These are phyloP conservation scores for Crypturellus undulatus DNA, from an alignment of 2,113 vertebrate genomes.

Conservation along the genomic window DNA sequence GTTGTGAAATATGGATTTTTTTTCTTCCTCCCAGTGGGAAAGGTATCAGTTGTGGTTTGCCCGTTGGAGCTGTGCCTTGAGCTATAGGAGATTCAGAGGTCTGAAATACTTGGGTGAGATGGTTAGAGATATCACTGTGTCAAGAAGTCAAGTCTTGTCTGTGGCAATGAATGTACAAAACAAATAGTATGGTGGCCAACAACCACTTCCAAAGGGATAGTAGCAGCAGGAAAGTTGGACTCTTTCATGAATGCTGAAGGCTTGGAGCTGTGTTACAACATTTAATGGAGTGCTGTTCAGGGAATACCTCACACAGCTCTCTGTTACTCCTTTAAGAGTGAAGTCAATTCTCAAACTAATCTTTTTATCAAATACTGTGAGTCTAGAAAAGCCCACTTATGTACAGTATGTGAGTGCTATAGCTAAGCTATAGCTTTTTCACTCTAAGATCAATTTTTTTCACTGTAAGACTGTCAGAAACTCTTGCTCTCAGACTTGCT, in stretches of 20 bases:
- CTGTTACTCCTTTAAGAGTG: fast-evolving
- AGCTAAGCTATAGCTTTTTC: background rate
- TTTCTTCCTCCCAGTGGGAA: background rate
- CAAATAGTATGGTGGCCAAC: background rate
- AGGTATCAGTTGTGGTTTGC: background rate
- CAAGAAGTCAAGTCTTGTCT: background rate
- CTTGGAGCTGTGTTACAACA: background rate
- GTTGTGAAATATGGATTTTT: background rate
- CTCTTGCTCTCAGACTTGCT: background rate
- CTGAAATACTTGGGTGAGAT: background rate
- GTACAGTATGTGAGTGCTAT: background rate
- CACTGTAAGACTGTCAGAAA: background rate
- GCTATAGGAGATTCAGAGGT: background rate
- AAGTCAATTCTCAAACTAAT: background rate
- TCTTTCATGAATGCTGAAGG: background rate
- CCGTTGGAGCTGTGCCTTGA: background rate
- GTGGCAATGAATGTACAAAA: background rate
- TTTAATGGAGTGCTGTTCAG: background rate
- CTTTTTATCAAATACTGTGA: background rate
- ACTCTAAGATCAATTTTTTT: too few species aligned
- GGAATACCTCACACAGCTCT: background rate
- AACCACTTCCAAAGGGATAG: background rate
- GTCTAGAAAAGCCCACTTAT: background rate
- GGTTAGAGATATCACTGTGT: background rate
- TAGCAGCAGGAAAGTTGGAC: background rate